These are phyloP conservation scores for Chamaetylas fuelleborni DNA, from an alignment of 2,113 vertebrate genomes.

Conservation along the genomic window DNA sequence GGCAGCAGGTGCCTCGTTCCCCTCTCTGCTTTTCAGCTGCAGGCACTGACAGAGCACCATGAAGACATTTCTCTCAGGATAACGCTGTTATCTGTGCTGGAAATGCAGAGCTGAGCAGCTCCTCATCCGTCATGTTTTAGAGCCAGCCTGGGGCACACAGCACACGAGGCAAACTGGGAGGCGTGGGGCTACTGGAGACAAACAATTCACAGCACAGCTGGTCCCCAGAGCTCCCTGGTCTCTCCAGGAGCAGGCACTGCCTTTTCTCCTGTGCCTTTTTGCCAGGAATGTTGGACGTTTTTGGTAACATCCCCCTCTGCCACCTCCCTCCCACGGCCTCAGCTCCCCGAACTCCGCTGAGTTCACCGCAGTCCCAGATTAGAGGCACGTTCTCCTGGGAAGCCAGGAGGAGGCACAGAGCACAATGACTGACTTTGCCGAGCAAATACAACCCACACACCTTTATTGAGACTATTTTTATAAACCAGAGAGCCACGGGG, in stretches of 20 bases:
- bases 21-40: not conserved
- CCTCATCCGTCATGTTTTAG: not conserved
- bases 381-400: not conserved
- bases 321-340: not conserved
- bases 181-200: not conserved
- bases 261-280: not conserved
- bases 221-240: not conserved
- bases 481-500: not conserved
- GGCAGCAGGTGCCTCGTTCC: not conserved
- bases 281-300: not conserved
- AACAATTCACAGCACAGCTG: not conserved
- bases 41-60: not conserved
- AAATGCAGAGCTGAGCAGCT: not conserved
- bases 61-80: not conserved
- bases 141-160: not conserved
- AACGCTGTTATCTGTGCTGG: fast-evolving
- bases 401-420: not conserved
- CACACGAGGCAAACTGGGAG: not conserved
- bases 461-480: not conserved
- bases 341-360: not conserved
- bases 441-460: not conserved
- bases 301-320: not conserved
- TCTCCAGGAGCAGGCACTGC: not conserved
- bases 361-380: not conserved
- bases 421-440: not conserved